Evolutionary conservation across 1,140 invertebrate genomes (phyloP).

Genomic region (Medauroidea extradentata): DNA sequence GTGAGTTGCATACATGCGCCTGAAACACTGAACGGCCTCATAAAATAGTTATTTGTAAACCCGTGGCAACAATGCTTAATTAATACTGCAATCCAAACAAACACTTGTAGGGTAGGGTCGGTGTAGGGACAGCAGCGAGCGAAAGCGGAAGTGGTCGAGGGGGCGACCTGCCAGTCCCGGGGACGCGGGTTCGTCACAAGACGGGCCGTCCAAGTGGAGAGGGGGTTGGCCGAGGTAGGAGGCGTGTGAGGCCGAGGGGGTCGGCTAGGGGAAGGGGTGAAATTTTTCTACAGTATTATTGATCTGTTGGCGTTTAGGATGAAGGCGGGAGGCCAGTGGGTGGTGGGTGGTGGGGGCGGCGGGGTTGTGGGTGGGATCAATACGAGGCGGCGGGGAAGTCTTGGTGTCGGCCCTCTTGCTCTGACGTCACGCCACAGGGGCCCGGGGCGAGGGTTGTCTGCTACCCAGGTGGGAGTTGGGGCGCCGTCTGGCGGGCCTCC

Average conservation of each 20-base stretch:
- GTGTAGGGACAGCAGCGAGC: background rate
- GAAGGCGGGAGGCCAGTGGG: slow-evolving; percentile 2
- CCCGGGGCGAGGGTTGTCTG: no score
- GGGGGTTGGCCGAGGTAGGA: no score
- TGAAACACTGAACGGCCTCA: no score
- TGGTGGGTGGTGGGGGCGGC: background rate
- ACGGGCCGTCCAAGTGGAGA: no score
- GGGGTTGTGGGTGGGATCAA: slow-evolving; percentile 6
- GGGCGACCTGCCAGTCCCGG: background rate
- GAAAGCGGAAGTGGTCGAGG: background rate
- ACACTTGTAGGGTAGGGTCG: no score
- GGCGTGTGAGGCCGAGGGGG: background rate
- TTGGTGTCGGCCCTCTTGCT: background rate
- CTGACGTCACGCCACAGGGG: background rate
- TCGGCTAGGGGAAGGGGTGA: background rate
- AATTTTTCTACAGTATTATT: slow-evolving; percentile 16
- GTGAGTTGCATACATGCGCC: no score
- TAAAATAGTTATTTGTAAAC: no score
- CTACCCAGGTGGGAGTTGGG: no score
- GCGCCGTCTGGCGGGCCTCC: no score
- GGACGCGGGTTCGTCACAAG: no score
- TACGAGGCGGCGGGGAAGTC: slow-evolving; percentile 5
- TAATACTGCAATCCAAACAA: no score
- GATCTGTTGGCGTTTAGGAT: slow-evolving; percentile 10
- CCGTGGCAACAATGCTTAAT: no score